Base-by-base conservation (phyloP, 2,888 invertebrate species). In the Lithodes maja region DNA sequence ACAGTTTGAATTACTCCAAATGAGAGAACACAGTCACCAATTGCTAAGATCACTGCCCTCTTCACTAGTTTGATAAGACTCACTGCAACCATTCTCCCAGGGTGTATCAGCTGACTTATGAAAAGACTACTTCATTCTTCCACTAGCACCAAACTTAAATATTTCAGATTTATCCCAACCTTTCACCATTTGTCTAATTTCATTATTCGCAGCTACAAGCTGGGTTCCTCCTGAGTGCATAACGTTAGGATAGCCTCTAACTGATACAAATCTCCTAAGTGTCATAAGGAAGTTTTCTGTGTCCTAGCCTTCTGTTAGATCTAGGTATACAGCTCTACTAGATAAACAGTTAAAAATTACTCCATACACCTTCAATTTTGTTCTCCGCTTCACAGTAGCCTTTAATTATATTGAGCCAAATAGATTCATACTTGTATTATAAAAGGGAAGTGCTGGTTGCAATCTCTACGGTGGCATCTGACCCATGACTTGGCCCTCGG, bases 201-300 rank as follows among this genome's bases (percentile, higher is more conserved):
- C 80, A 1, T 80, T 80, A 17, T 55, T 80, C 0, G 80, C 80
- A 33, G 80, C 54, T 12, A 80, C 55, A 12, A 80, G 12, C 15
- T 55, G 80, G 5, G 80, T 80, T 5, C 80, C 80, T 49, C 54
- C 80, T 15, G 55, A 80, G 49, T 80, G 80, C n/a, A 80, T 5
- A 17, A n/a, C 12, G 2, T 17, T 15, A 7, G 55, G 80, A 55
- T 33, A 80, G 2, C 80, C 80, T 3, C 55, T 53, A 52, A 78
- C 53, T 52, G 80, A 55, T 1, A 80, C 33, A 17, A 80, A 80
- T 17, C 80, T 53, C 3, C 80, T 1, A 15, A 80, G n/a, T 17
- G 55, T 55, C 1, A 53, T 80, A 1, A 80, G 7, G 50, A 80
- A 80, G 17, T 49, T 80, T 68, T 81, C 33, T 2, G 61, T 33